Percentiles rank a stretch among this genome's conserved stretches.
Evolutionary conservation across 2,113 vertebrate species (phyloP).

Genomic region (Gnathonemus longibarbis): DNA sequence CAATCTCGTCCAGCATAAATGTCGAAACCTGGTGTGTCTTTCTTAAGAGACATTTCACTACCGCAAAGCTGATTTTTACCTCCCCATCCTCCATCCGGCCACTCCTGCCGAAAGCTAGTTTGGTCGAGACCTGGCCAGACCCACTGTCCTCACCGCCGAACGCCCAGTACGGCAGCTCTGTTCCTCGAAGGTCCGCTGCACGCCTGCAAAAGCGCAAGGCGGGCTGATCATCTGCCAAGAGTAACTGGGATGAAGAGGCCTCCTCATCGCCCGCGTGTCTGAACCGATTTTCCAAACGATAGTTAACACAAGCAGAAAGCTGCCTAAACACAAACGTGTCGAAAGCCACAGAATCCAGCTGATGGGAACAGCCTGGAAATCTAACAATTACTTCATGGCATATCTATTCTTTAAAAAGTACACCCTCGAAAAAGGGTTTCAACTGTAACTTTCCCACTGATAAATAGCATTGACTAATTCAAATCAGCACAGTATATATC

Average conservation of each 20-base stretch:
- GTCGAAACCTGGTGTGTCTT: neutral
- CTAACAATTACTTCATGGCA: neutral
- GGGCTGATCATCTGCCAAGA: neutral
- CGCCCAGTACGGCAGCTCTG: neutral
- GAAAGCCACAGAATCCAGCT: too few relatives aligned
- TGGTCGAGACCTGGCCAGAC: neutral
- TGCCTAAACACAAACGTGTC: neutral
- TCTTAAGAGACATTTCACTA: neutral
- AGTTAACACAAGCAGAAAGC: neutral
- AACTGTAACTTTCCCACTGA: neutral
- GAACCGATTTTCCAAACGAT: neutral
- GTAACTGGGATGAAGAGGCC: neutral
- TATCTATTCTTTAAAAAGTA: neutral
- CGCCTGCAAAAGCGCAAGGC: neutral
- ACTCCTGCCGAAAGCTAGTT: neutral
- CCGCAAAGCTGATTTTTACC: neutral
- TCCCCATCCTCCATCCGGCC: slow-evolving; percentile 27
- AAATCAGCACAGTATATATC: neutral
- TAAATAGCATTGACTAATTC: neutral
- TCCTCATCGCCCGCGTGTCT: neutral
- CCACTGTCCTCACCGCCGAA: neutral
- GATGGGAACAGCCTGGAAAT: neutral
- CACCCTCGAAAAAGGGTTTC: neutral
- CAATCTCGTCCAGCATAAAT: neutral
- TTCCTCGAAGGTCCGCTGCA: neutral